phyloP scores from a whole-genome alignment of 2,797 vertebrate genomes.

The Psittacula echo region DNA sequence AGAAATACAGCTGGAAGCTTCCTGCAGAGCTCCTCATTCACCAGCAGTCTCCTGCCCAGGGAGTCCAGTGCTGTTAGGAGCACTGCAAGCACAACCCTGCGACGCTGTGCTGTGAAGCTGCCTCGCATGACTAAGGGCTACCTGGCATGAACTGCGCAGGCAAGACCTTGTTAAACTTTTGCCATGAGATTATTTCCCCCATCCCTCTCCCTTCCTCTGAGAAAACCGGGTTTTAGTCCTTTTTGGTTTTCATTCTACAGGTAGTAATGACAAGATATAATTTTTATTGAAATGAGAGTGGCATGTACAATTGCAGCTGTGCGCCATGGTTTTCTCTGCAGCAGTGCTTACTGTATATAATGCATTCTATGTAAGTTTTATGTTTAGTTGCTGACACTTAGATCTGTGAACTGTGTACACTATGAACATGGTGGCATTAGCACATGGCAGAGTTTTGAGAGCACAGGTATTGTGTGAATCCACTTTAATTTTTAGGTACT shows the following conservation, averaged over 20 bases:
- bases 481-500: conserved; percentile 3
- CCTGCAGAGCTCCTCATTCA: background rate
- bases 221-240: background rate
- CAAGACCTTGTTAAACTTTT: background rate
- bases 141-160: background rate
- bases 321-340: background rate
- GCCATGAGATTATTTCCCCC: background rate
- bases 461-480: background rate
- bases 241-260: background rate
- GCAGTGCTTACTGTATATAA: background rate
- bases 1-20: background rate
- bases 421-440: background rate
- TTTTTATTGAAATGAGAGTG: background rate
- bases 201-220: background rate
- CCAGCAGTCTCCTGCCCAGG: background rate
- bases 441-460: background rate
- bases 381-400: background rate
- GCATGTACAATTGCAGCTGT: conserved; percentile 12
- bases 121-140: background rate
- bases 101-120: background rate
- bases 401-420: background rate
- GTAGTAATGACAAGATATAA: background rate
- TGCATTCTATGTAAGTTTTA: background rate
- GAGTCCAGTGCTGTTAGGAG: background rate
- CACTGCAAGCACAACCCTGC: background rate